phyloP scores from a whole-genome alignment of 1,140 invertebrate genomes.

The Pinna nobilis region DNA sequence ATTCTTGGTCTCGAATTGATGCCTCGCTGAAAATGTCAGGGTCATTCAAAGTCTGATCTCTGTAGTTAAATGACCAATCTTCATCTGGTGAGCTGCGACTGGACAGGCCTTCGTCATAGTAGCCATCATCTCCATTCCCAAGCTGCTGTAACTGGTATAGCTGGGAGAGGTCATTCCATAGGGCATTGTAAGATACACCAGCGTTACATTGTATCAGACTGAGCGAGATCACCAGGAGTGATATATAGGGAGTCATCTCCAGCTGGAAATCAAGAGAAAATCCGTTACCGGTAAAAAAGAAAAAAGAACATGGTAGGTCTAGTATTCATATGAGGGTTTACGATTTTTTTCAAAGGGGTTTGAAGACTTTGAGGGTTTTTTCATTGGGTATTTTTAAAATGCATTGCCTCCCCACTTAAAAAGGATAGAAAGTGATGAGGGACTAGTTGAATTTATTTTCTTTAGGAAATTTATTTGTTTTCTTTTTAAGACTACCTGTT shows the following conservation, averaged over 20 bases:
- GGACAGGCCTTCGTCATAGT: conserved; percentile 38
- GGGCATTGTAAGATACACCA: neutral
- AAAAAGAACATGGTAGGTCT: no score
- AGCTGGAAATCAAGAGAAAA: neutral
- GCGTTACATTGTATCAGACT: neutral
- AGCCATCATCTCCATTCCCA: conserved; percentile 18
- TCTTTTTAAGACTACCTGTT: no score
- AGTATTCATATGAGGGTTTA: no score
- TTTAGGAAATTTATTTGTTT: no score
- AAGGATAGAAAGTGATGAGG: no score
- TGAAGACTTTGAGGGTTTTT: no score
- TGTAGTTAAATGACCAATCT: conserved; percentile 35
- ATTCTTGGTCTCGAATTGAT: conserved; percentile 86
- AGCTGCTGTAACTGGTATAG: conserved; percentile 8
- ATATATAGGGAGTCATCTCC: neutral
- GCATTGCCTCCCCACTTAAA: no score
- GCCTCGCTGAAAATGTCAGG: conserved; percentile 33
- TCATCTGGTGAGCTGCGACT: conserved; percentile 31
- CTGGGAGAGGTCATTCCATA: conserved; percentile 19
- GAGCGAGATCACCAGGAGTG: neutral
- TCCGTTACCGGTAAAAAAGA: neutral
- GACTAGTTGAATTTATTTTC: no score
- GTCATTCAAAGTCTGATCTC: conserved; percentile 27
- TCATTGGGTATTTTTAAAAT: no score
- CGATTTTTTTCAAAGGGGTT: no score